phyloP scores from a whole-genome alignment of 2,888 invertebrate genomes.

The Drosophila fungiperda region DNA sequence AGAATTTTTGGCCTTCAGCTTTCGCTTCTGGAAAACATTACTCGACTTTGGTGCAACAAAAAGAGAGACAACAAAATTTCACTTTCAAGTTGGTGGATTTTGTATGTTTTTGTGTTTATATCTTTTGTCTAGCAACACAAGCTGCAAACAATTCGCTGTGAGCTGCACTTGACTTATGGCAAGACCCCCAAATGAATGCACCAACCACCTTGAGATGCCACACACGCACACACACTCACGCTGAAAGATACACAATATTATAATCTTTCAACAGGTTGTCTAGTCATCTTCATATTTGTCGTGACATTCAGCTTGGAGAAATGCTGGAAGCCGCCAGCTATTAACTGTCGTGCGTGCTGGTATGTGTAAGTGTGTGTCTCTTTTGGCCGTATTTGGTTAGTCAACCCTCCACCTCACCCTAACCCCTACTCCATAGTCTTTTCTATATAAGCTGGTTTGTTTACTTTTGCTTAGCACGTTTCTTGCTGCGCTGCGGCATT shows the following conservation, averaged over 20 bases:
- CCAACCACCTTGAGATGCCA: slow-evolving; percentile 45
- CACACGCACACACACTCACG: neutral
- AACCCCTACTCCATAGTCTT: too few relatives aligned
- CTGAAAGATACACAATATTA: slow-evolving; percentile 7
- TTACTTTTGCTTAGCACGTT: slow-evolving; percentile 52
- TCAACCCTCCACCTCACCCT: neutral
- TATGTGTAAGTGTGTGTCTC: slow-evolving; percentile 2
- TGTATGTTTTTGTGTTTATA: slow-evolving; percentile 30
- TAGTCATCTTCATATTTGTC: slow-evolving; percentile 34
- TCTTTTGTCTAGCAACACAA: slow-evolving; percentile 49
- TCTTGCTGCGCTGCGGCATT: slow-evolving; percentile 30
- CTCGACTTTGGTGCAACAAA: slow-evolving; percentile 25
- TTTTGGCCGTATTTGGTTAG: slow-evolving; percentile 4
- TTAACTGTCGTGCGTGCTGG: slow-evolving; percentile 18
- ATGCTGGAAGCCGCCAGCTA: slow-evolving; percentile 36
- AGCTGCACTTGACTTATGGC: slow-evolving; percentile 68
- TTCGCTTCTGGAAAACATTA: slow-evolving; percentile 11
- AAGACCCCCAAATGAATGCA: slow-evolving; percentile 48
- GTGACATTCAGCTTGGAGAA: slow-evolving; percentile 36
- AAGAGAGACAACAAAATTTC: slow-evolving; percentile 49
- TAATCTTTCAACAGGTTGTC: slow-evolving; percentile 56
- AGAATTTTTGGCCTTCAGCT: slow-evolving; percentile 44
- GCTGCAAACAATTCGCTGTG: slow-evolving; percentile 36
- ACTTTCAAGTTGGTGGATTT: slow-evolving; percentile 53
- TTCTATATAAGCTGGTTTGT: slow-evolving; percentile 47